phyloP scores from a whole-genome alignment of 2,888 invertebrate genomes.

The Gastrophysa polygoni region DNA sequence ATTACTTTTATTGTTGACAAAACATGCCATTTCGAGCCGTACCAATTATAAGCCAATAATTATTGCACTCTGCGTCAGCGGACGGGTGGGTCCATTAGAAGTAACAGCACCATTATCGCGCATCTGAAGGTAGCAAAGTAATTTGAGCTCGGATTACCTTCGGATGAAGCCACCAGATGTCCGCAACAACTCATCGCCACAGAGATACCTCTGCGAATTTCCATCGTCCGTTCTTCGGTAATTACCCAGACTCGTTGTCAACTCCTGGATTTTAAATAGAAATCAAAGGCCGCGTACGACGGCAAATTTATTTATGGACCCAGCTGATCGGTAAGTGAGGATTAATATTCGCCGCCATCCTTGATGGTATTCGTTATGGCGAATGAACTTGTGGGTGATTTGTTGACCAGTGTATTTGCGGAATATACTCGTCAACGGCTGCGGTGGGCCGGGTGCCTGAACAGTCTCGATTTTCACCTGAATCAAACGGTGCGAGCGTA shows the following conservation, averaged over 20 bases:
- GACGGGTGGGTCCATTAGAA: too few species aligned
- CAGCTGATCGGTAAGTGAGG: conserved; percentile 23
- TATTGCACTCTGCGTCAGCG: conserved; percentile 23
- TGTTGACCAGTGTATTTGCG: not conserved
- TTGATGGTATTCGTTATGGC: not conserved
- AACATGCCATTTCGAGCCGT: conserved; percentile 31
- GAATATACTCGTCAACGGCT: conserved; percentile 48
- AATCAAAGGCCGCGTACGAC: conserved; percentile 27
- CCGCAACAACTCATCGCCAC: not conserved
- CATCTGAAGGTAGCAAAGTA: conserved; percentile 4
- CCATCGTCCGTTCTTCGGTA: conserved; percentile 16
- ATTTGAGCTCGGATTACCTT: conserved; percentile 13
- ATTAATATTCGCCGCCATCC: not conserved
- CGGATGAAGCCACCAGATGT: conserved; percentile 6
- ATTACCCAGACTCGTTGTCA: conserved; percentile 23
- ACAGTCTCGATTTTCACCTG: conserved; percentile 41
- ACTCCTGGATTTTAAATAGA: conserved; percentile 26
- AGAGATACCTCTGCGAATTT: not conserved
- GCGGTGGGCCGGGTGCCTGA: conserved; percentile 44
- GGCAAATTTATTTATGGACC: conserved; percentile 26
- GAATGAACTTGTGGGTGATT: not conserved
- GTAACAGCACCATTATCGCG: conserved; percentile 13
- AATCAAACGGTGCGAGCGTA: conserved; percentile 41
- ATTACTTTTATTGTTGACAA: conserved; percentile 36
- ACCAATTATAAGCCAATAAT: conserved; percentile 33